Evolutionary conservation across 2,888 invertebrate species (phyloP).

Genomic region (Polia nebulosa): DNA sequence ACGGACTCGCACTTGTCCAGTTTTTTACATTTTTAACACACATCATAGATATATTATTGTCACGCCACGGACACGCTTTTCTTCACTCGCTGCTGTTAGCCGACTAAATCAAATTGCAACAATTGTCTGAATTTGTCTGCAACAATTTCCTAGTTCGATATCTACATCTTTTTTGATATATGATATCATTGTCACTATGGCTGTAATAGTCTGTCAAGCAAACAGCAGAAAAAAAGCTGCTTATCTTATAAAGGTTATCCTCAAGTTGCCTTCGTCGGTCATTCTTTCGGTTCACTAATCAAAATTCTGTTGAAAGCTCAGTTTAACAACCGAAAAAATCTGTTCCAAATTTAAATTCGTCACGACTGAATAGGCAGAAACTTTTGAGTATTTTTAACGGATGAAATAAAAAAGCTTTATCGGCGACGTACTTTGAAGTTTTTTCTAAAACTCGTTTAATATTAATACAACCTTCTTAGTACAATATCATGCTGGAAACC

Average conservation of each 20-base stretch:
- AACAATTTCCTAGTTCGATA: too few species aligned
- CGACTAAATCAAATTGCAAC: too few species aligned
- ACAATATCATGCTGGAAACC: not conserved
- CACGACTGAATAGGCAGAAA: slow-evolving; percentile 36
- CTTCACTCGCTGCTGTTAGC: too few species aligned
- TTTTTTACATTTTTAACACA: too few species aligned
- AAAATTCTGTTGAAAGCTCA: slow-evolving; percentile 16
- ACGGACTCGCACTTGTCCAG: too few species aligned
- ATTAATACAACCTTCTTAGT: not conserved
- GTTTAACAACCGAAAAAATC: slow-evolving; percentile 31
- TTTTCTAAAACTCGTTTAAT: slow-evolving; percentile 2
- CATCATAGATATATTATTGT: too few species aligned
- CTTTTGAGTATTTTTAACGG: slow-evolving; percentile 33
- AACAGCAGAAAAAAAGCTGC: too few species aligned
- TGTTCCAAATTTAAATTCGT: slow-evolving; percentile 42
- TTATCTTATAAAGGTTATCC: not conserved
- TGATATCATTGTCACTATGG: too few species aligned
- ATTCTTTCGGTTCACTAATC: slow-evolving; percentile 2
- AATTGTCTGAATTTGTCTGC: too few species aligned
- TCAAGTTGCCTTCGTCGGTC: not conserved
- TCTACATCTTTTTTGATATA: too few species aligned
- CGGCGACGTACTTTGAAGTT: slow-evolving; percentile 28
- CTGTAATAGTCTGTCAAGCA: too few species aligned
- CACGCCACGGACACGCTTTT: too few species aligned
- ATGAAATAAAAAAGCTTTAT: slow-evolving; percentile 27